Evolutionary conservation across 2,888 invertebrate species (phyloP), one percentile per base, ranked within the genome.

Genomic region (Chorisops tibialis): DNA sequence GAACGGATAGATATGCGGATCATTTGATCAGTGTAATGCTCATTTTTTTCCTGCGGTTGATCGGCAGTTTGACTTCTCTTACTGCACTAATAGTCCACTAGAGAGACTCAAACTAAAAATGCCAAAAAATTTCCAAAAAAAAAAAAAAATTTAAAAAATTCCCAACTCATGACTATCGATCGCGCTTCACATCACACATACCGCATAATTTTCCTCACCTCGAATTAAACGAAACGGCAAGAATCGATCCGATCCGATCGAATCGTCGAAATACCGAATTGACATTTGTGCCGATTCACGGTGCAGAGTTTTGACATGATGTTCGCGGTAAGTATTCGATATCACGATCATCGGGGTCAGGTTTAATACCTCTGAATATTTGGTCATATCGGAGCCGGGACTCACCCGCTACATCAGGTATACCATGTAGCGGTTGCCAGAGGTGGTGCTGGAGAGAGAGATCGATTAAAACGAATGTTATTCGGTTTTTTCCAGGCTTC

Each of bases 201-300:
- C 30, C 30, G 30, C 30, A 30, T 30, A 30, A 30, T 30, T 30
- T 30, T 30, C 30, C 9, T 30, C 30, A 30, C 30, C 30, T 30
- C 30, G 30, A 30, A 30, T 2, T 30, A 30, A 30, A 30, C 30
- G 30, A 30, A 30, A 30, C 30, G 30, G 30, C 30, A 30, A 30
- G 9, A 30, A 30, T 30, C 30, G 30, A 30, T 30, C 30, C 30
- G 30, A 16, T 11, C 6, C n/a, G 41, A 16, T 6, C 5, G 9
- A 5, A 11, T 16, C n/a, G 18, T 18, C 12, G 47, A 47, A 47
- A 47, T 47, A 47, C 50, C 18, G 50, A 59, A 50, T 50, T 60
- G 60, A 60, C 60, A 50, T 60, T 60, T 60, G 24, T 60, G 60
- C 60, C 60, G 48, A 60, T 50, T 60, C 60, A 60, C 38, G 60